A percentile compares a stretch with the other conserved stretches of the same genome.
Conservation (phyloP, 2,888 invertebrate species). For the Drosophila formosana region DNA sequence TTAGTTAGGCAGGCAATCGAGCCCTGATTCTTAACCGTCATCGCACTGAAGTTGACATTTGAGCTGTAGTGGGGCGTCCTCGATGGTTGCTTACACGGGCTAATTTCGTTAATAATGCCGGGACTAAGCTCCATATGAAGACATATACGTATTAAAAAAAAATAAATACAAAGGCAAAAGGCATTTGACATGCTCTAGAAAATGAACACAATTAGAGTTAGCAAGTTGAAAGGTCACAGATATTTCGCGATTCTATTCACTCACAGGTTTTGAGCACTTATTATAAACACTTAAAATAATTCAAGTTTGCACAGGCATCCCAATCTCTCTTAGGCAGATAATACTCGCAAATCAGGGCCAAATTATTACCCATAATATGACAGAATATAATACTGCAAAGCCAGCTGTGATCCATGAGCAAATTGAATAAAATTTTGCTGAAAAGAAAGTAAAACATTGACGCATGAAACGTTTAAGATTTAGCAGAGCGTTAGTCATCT, state of each 20-base stretch:
- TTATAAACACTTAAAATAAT: constrained; percentile 17
- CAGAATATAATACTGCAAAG: not conserved
- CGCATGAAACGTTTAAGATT: not conserved
- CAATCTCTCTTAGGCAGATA: constrained; percentile 5
- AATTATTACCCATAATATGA: not conserved
- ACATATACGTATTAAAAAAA: constrained; percentile 34
- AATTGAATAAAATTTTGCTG: constrained; percentile 25
- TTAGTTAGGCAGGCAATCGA: not conserved
- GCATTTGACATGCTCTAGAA: constrained; percentile 41
- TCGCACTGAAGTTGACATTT: constrained; percentile 55
- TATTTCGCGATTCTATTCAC: constrained; percentile 28
- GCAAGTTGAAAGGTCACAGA: constrained; percentile 72
- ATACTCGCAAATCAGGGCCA: not conserved
- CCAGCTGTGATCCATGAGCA: constrained; percentile 18
- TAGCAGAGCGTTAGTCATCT: not conserved
- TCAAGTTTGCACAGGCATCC: constrained; percentile 30
- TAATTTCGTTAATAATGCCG: constrained; percentile 18
- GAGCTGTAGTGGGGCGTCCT: constrained; percentile 51
- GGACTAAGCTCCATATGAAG: constrained; percentile 12
- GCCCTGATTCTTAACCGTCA: constrained; percentile 48
- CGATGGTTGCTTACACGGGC: constrained; percentile 64
- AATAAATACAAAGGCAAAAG: constrained; percentile 45
- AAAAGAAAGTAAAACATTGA: constrained; percentile 16
- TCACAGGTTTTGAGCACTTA: constrained; percentile 34
- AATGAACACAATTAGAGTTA: constrained; percentile 33